phyloP scores from a whole-genome alignment of 1,140 invertebrate species.

The Chrysoperla carnea region DNA sequence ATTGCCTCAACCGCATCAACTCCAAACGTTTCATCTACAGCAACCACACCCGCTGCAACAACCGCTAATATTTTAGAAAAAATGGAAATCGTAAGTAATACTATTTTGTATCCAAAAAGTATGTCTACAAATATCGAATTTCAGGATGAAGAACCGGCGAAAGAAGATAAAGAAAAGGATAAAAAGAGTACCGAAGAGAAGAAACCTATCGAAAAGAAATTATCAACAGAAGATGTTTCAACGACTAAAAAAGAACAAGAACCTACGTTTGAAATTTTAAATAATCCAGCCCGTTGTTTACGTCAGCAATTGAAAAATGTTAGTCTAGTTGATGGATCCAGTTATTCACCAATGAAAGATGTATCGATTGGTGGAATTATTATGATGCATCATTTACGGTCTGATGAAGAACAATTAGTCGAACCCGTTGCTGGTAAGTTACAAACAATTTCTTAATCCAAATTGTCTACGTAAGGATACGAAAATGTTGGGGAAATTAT shows the following conservation, averaged over 20 bases:
- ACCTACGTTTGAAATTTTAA: constrained; percentile 77
- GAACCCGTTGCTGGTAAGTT: constrained; percentile 66
- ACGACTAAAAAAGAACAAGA: constrained; percentile 64
- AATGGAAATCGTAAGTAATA: constrained; percentile 24
- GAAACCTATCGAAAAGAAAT: constrained; percentile 25
- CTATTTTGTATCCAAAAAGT: background rate
- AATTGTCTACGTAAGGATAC: no score
- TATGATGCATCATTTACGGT: constrained; percentile 72
- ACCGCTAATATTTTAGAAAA: constrained; percentile 21
- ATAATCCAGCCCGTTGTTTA: constrained; percentile 87
- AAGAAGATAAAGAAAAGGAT: constrained; percentile 23
- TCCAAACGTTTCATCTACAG: background rate
- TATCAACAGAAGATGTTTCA: constrained; percentile 29
- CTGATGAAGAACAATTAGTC: constrained; percentile 73
- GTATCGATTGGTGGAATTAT: constrained; percentile 89
- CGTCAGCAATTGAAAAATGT: constrained; percentile 85
- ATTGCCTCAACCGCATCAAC: no score
- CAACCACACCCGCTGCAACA: background rate
- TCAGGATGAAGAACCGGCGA: constrained; percentile 30
- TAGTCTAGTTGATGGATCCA: constrained; percentile 56
- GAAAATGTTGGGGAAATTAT: no score
- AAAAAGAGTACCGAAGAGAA: constrained; percentile 16
- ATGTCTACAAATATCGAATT: background rate
- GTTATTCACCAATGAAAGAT: constrained; percentile 80
- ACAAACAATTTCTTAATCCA: background rate